A percentile compares a stretch with the other conserved stretches of the same genome.
phyloP scores from a whole-genome alignment of 2,113 vertebrate species.

The Rhineura floridana region DNA sequence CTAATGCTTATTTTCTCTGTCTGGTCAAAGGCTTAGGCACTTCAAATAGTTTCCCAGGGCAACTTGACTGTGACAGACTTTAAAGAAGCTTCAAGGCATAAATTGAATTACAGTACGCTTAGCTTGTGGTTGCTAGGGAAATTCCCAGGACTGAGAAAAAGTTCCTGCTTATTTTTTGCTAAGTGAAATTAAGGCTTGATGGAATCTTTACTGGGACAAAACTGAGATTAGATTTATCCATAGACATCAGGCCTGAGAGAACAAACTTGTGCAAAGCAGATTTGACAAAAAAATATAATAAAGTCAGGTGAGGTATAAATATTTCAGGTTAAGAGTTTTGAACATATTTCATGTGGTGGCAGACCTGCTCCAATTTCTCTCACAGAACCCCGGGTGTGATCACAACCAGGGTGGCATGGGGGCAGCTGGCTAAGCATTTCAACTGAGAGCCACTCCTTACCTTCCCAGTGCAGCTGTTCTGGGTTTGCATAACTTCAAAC shows the following conservation, averaged over 20 bases:
- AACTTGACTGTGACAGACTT: constrained; percentile 71
- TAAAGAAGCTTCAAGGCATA: constrained; percentile 73
- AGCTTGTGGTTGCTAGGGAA: constrained; percentile 73
- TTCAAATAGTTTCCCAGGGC: constrained; percentile 74
- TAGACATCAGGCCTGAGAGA: constrained; percentile 58
- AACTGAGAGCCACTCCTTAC: no score
- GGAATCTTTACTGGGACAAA: constrained; percentile 49
- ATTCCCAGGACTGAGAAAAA: constrained; percentile 60
- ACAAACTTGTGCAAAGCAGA: constrained; percentile 68
- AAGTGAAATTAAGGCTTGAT: constrained; percentile 68
- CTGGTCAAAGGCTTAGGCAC: constrained; percentile 73
- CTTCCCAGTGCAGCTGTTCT: no score
- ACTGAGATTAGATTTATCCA: constrained; percentile 57
- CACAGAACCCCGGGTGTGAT: no score
- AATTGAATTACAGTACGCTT: constrained; percentile 78
- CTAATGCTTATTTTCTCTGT: constrained; percentile 61
- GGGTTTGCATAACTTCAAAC: no score
- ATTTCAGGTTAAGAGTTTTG: constrained; percentile 45
- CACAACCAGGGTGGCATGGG: no score
- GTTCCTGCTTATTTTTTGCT: constrained; percentile 73
- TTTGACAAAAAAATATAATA: constrained; percentile 70
- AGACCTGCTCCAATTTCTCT: no score
- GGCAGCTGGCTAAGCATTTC: no score
- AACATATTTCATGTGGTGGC: background rate
- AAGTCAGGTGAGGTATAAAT: constrained; percentile 40